phyloP scores from a whole-genome alignment of 2,113 vertebrate species.

The Odocoileus hemionus region DNA sequence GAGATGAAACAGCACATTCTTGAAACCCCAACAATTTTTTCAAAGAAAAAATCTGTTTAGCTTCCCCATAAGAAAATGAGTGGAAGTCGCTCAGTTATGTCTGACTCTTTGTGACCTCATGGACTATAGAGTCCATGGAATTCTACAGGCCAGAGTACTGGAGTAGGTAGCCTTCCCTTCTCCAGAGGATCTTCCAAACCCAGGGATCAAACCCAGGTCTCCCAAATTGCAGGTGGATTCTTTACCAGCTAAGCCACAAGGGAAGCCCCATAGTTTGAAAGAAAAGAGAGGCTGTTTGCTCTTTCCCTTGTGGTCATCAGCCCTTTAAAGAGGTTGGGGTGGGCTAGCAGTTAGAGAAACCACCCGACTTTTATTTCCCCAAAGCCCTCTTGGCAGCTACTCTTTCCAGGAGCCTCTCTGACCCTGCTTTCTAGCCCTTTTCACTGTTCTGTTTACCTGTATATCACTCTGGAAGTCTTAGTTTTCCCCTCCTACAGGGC shows the following conservation, averaged over 20 bases:
- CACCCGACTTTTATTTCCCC: background rate
- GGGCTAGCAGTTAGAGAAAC: background rate
- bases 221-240: background rate
- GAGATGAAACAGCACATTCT: background rate
- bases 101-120: background rate
- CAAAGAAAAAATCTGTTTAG: background rate
- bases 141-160: background rate
- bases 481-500: background rate
- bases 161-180: background rate
- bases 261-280: background rate
- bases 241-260: background rate
- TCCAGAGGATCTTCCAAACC: background rate
- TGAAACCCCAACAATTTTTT: background rate
- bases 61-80: background rate
- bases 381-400: background rate
- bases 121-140: background rate
- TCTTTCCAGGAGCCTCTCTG: background rate
- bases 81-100: background rate
- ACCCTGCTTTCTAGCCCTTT: background rate
- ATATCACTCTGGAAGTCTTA: background rate
- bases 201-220: background rate
- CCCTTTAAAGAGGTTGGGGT: background rate
- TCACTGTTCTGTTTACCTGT: background rate
- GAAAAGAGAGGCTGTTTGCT: background rate
- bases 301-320: background rate